These are phyloP conservation scores for Ammodytes marinus DNA, from an alignment of 2,113 vertebrate genomes.

Conservation along the genomic window DNA sequence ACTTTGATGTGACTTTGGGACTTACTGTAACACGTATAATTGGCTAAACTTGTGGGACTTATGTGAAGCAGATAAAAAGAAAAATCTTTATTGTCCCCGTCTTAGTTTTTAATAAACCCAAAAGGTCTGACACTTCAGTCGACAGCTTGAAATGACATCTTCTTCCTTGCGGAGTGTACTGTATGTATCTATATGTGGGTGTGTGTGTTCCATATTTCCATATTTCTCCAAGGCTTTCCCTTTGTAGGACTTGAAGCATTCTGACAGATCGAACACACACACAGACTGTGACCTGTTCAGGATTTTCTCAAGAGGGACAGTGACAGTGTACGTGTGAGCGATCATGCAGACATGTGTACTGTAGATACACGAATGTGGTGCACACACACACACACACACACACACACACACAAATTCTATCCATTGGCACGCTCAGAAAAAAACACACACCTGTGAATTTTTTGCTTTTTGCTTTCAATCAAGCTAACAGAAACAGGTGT, in stretches of 20 bases:
- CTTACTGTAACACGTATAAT: not conserved
- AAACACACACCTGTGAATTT: slow-evolving; percentile 4
- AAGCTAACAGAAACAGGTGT: slow-evolving; percentile 7
- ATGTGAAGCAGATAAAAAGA: not conserved
- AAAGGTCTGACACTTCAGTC: not conserved
- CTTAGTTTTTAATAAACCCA: not conserved
- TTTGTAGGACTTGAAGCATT: slow-evolving; percentile 42
- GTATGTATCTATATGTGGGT: slow-evolving; percentile 16
- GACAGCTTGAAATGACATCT: slow-evolving; percentile 2
- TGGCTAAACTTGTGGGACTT: not conserved
- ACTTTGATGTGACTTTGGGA: not conserved
- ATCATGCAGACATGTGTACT: not conserved
- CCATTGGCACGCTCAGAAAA: not conserved
- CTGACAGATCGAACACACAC: slow-evolving; percentile 36
- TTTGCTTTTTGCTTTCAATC: slow-evolving; percentile 15
- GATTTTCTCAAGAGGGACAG: slow-evolving; percentile 16
- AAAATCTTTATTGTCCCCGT: not conserved
- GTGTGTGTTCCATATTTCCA: slow-evolving; percentile 31
- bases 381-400: not conserved
- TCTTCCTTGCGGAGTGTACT: slow-evolving; percentile 5
- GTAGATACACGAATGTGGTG: not conserved
- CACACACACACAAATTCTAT: not conserved
- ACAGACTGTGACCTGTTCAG: slow-evolving; percentile 25
- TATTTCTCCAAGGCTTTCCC: slow-evolving; percentile 8
- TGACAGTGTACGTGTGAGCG: not conserved